Base-by-base conservation (phyloP, 2,797 vertebrate species). In the Percopsis omiscomaycus region DNA sequence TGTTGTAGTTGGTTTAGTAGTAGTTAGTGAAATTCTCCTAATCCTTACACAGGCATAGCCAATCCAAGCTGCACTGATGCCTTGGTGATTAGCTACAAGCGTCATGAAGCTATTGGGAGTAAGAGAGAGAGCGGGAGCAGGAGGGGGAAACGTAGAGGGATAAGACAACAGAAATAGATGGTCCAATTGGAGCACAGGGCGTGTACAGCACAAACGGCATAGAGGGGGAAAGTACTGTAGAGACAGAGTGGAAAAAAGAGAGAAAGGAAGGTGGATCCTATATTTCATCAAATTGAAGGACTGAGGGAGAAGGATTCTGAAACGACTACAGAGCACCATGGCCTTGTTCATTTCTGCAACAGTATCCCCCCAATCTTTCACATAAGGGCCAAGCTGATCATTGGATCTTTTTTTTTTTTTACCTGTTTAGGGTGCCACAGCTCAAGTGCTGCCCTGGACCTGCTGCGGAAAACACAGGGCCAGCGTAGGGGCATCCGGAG, bases 151-250 rank as follows among this genome's bases (percentile, higher is more conserved):
- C 52, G 69, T 68, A 50, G 62, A 75, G 68, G 88, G 88, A 87
- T 86, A 75, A 86, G 76, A 73, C 62, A 66, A 80, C 80, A 84
- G 69, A 88, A 91, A 91, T 86, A 91, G 88, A 87, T 45, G 15
- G 71, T 60, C 86, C 82, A 91, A 84, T 88, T 77, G 66, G 60
- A 61, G 64, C 16, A 12, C 64, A 64, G 68, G 71, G 42, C 52
- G 71, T 27, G 61, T 48, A 60, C 48, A 14, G 27, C 46, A 49
- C 45, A 59, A 64, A 81, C 71, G 75, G 59, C 66, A 74, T 71
- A 50, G 45, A 51, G 48, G 73, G 60, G 5, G 46, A 61, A 50
- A 58, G 13, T 9, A 46, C 30, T 29, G 51, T 29, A n/a, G 37
- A 62, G 3, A 66, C n/a, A 30, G 27, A 48, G 15, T 42, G 11